Conservation (phyloP, 1,140 invertebrate genomes). For the Ditylenchus dipsaci region DNA sequence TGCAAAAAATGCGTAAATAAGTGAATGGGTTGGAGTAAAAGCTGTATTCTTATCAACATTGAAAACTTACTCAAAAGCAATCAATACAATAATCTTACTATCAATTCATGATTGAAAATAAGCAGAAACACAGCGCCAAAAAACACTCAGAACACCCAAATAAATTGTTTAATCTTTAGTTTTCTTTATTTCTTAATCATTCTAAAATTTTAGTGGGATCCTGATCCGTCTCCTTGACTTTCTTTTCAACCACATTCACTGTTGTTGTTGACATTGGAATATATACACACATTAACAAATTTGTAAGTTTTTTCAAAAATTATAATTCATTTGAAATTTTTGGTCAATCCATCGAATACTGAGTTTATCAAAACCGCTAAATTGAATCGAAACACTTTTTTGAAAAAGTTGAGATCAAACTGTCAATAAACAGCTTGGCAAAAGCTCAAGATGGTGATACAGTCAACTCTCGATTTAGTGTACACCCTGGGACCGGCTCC, state of each 20-base stretch:
- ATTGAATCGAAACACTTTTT: no score
- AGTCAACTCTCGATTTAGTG: no score
- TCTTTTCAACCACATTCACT: background rate
- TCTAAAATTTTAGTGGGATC: constrained; percentile 13
- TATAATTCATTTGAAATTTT: background rate
- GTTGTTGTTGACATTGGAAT: background rate
- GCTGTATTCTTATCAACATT: background rate
- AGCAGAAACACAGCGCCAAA: constrained; percentile 1
- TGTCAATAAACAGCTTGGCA: no score
- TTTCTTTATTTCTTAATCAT: background rate
- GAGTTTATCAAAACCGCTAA: no score
- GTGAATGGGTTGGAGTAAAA: no score
- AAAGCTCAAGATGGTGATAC: no score
- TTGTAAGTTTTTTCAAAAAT: background rate
- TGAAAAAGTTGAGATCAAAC: no score
- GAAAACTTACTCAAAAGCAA: constrained; percentile 4
- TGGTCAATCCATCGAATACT: background rate
- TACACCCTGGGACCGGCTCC: no score
- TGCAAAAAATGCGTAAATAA: no score
- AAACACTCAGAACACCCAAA: background rate
- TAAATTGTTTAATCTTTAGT: background rate
- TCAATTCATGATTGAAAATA: constrained; percentile 7
- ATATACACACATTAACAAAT: background rate
- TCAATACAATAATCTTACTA: constrained; percentile 2
- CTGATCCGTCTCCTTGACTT: constrained; percentile 7